phyloP scores from a whole-genome alignment of 2,888 invertebrate genomes.

The Chymomyza fuscimana region DNA sequence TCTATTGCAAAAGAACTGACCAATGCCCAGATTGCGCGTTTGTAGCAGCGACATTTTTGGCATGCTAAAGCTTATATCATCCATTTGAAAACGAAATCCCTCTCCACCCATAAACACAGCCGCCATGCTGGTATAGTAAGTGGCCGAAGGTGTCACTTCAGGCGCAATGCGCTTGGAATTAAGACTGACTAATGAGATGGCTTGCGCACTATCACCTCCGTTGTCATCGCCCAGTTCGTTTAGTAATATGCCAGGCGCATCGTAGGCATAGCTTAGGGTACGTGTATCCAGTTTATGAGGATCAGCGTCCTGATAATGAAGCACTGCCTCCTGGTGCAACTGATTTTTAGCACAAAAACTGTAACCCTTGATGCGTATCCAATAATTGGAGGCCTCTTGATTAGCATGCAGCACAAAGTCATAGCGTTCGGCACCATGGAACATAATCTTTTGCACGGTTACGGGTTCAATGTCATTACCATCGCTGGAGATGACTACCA shows the following conservation, averaged over 20 bases:
- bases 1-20: constrained; percentile 70
- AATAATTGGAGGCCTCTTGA: constrained; percentile 69
- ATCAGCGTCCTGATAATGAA: constrained; percentile 71
- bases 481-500: constrained; percentile 72
- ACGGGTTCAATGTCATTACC: constrained; percentile 76
- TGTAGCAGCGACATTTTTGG: constrained; percentile 71
- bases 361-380: constrained; percentile 76
- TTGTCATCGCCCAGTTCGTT: constrained; percentile 67
- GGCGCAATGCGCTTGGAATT: constrained; percentile 52
- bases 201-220: constrained; percentile 21
- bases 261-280: constrained; percentile 64
- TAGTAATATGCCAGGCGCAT: constrained; percentile 56
- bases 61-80: constrained; percentile 73
- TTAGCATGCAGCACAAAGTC: constrained; percentile 75
- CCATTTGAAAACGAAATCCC: constrained; percentile 72
- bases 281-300: constrained; percentile 47
- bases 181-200: constrained; percentile 58
- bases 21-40: constrained; percentile 73
- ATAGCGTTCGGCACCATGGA: constrained; percentile 74
- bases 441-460: constrained; percentile 67
- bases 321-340: constrained; percentile 73
- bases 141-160: constrained; percentile 47
- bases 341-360: constrained; percentile 65
- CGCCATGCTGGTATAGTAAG: constrained; percentile 73
- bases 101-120: constrained; percentile 54